Conservation (phyloP, 2,888 invertebrate genomes). For the Campaea margaritaria region DNA sequence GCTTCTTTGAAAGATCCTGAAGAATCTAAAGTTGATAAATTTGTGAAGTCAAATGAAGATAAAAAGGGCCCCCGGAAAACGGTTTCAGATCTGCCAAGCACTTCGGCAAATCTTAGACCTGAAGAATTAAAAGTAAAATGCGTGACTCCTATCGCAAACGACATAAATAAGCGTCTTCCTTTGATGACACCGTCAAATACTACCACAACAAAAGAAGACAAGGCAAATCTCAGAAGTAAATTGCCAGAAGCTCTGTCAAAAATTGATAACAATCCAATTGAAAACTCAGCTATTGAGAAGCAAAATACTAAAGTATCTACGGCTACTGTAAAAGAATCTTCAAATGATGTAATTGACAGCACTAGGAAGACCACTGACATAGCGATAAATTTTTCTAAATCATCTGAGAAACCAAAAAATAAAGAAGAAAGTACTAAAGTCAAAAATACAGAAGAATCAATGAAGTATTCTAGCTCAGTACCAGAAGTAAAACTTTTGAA, state of each 20-base stretch:
- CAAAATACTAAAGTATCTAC: not conserved
- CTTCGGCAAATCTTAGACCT: conserved; percentile 8
- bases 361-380: conserved; percentile 8
- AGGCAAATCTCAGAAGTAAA: conserved; percentile 7
- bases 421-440: conserved; percentile 3
- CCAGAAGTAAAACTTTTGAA: not conserved
- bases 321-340: conserved; percentile 6
- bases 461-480: not conserved
- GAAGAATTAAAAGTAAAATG: conserved; percentile 13
- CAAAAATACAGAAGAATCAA: conserved; percentile 1
- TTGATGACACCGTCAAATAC: conserved; percentile 11
- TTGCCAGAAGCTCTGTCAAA: conserved; percentile 10
- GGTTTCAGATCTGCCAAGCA: conserved; percentile 14
- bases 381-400: not conserved
- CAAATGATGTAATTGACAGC: conserved; percentile 11
- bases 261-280: conserved; percentile 7
- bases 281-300: not conserved
- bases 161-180: conserved; percentile 19
- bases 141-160: conserved; percentile 3
- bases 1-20: not conserved
- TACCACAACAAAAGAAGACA: conserved; percentile 6
- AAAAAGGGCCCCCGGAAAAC: conserved; percentile 7
- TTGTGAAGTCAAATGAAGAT: conserved; percentile 8
- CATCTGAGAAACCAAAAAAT: not conserved
- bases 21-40: conserved; percentile 4